Evolutionary conservation across 1,140 invertebrate genomes (phyloP).

Genomic region (Trachymyrmex cornetzi): DNA sequence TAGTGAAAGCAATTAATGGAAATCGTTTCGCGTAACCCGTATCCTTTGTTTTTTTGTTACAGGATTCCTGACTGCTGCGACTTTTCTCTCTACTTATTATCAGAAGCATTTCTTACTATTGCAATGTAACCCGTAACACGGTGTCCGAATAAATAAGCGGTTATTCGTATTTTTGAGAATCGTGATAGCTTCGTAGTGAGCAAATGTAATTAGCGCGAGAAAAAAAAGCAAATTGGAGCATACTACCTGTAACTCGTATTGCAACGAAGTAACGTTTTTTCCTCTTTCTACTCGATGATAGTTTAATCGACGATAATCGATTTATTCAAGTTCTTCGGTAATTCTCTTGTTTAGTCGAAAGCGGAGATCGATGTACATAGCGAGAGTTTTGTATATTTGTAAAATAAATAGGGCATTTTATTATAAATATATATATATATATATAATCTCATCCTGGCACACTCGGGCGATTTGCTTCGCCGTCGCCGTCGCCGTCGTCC

Average conservation of each 20-base stretch:
- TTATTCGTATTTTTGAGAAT: slow-evolving; percentile 78
- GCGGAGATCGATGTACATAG: slow-evolving; percentile 73
- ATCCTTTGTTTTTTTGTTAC: slow-evolving; percentile 62
- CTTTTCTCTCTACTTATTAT: slow-evolving; percentile 77
- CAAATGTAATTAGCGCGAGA: slow-evolving; percentile 76
- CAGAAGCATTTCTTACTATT: slow-evolving; percentile 76
- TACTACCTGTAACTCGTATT: slow-evolving; percentile 75
- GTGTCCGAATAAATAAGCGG: slow-evolving; percentile 73
- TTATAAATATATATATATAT: slow-evolving; percentile 77
- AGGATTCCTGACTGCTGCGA: slow-evolving; percentile 65
- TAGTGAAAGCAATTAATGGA: not conserved
- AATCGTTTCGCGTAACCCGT: slow-evolving; percentile 17
- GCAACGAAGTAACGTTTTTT: slow-evolving; percentile 75
- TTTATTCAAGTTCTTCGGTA: slow-evolving; percentile 67
- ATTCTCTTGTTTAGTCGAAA: slow-evolving; percentile 65
- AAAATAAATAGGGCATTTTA: slow-evolving; percentile 79
- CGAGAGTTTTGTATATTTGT: slow-evolving; percentile 78
- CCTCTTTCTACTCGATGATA: slow-evolving; percentile 77
- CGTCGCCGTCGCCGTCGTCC: not conserved
- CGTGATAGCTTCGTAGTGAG: slow-evolving; percentile 78
- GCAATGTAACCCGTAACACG: slow-evolving; percentile 73
- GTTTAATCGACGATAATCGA: slow-evolving; percentile 74
- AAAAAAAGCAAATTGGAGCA: slow-evolving; percentile 52
- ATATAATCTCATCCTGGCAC: slow-evolving; percentile 64
- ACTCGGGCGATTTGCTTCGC: slow-evolving; percentile 22